These are phyloP conservation scores for Norana najaformis DNA, from an alignment of 2,888 invertebrate species.

Conservation along the genomic window DNA sequence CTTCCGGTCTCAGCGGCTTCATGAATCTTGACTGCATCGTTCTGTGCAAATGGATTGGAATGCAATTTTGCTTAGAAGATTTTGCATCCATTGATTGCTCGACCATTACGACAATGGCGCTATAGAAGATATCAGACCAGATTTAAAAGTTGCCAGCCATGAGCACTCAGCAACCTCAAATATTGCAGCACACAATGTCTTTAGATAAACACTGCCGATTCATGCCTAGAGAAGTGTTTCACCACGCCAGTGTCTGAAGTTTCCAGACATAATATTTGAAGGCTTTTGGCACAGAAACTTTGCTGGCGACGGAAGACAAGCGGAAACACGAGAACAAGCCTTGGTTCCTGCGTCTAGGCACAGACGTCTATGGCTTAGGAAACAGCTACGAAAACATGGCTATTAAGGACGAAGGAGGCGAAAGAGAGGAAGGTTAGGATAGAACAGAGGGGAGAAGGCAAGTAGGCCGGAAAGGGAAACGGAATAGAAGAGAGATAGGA, in stretches of 20 bases:
- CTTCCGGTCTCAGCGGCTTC: too few relatives aligned
- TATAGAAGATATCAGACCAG: neutral
- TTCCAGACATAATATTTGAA: neutral
- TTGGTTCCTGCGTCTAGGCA: too few relatives aligned
- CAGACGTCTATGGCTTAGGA: too few relatives aligned
- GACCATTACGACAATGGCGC: neutral
- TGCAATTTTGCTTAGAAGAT: too few relatives aligned
- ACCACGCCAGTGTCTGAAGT: neutral
- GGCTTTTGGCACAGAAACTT: too few relatives aligned
- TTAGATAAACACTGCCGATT: neutral
- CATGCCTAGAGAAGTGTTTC: neutral
- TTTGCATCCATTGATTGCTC: too few relatives aligned
- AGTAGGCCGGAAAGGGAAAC: too few relatives aligned
- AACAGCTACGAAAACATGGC: neutral
- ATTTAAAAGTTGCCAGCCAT: neutral
- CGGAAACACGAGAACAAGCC: neutral
- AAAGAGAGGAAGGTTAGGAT: neutral
- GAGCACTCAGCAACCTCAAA: neutral
- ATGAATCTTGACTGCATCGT: too few relatives aligned
- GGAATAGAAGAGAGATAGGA: too few relatives aligned
- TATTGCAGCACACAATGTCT: neutral
- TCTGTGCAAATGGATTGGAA: too few relatives aligned
- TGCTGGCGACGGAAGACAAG: neutral
- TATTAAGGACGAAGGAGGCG: neutral
- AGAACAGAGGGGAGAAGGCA: too few relatives aligned